Evolutionary conservation across 2,888 invertebrate genomes (phyloP), one percentile per base, ranked within the genome.

Genomic region (Encarsia formosa): DNA sequence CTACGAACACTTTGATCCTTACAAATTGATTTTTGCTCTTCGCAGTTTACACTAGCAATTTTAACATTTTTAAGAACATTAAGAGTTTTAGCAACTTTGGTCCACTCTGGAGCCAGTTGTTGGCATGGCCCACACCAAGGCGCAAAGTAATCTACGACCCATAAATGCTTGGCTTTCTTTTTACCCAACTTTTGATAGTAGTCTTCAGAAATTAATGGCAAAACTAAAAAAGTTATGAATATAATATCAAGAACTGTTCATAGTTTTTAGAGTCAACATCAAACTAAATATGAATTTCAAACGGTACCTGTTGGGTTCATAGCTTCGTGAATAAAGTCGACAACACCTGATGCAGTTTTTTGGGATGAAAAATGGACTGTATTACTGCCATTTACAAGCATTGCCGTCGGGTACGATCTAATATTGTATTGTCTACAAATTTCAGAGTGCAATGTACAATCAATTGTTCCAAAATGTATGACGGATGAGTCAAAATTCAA

Each of bases 61-160:
- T 78, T 76, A 3, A 86, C 73, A 58, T 76, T 73, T 15, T 76
- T 22, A 66, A 79, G 71, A 43, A 48, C 37, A 41, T 58, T 63
- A 57, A 78, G 72, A 54, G 78, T 73, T 67, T 79, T 80, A 2
- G 86, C 85, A 26, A 87, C 74, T 64, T 77, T 76, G 35, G 84
- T 77, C 81, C 84, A 87, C 62, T 86, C 81, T 1, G 85, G 82
- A 9, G 80, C 79, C 57, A 88, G 73, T 65, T 81, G 80, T 63
- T 84, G 83, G 67, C 88, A 88, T 1, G 86, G 86, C 2, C 81
- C 83, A 74, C 88, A 88, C 86, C 86, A 87, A 1, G 86, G 83
- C 11, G 85, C 85, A 68, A 78, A 87, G 71, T 82, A 88, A 73
- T 86, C 86, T 3, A 88, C 81, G 20, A 85, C 67, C 84, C 85